Conservation (phyloP, 2,888 invertebrate species). For the Campoletis raptor region DNA sequence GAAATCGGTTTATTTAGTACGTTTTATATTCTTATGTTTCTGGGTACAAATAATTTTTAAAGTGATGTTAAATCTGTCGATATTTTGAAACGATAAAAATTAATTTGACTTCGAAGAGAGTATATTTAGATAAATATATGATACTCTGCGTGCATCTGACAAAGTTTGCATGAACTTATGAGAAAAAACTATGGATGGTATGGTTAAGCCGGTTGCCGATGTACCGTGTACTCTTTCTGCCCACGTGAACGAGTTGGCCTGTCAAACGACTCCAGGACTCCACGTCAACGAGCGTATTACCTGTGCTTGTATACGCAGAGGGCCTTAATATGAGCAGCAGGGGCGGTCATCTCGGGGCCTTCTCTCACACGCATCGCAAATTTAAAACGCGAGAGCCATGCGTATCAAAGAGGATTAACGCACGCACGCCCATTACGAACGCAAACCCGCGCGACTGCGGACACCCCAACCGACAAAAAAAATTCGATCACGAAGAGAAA, state of each 20-base stretch:
- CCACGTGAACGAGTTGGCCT: conserved; percentile 78
- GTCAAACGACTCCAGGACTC: conserved; percentile 77
- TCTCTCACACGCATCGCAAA: conserved; percentile 43
- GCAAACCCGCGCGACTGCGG: conserved; percentile 18
- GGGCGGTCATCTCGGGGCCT: conserved; percentile 47
- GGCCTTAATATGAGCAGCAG: conserved; percentile 59
- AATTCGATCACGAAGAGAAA: conserved; percentile 48
- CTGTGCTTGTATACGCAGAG: conserved; percentile 54
- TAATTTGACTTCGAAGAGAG: background rate
- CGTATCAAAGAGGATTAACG: conserved; percentile 68
- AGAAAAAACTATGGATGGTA: conserved; percentile 34
- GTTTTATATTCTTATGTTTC: too few relatives aligned
- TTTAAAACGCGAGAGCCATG: conserved; percentile 46
- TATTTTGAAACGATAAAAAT: background rate
- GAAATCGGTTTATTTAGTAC: too few relatives aligned
- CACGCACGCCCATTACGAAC: conserved; percentile 62
- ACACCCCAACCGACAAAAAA: conserved; percentile 30
- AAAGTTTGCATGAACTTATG: conserved; percentile 17
- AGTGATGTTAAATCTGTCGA: too few relatives aligned
- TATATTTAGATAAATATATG: background rate
- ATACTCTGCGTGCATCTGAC: background rate
- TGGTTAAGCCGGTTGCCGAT: conserved; percentile 39
- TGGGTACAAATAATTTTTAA: too few relatives aligned
- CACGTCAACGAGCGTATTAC: conserved; percentile 75
- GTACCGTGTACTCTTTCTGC: conserved; percentile 71